phyloP scores from a whole-genome alignment of 2,888 invertebrate species.

The Cantharis lateralis region DNA sequence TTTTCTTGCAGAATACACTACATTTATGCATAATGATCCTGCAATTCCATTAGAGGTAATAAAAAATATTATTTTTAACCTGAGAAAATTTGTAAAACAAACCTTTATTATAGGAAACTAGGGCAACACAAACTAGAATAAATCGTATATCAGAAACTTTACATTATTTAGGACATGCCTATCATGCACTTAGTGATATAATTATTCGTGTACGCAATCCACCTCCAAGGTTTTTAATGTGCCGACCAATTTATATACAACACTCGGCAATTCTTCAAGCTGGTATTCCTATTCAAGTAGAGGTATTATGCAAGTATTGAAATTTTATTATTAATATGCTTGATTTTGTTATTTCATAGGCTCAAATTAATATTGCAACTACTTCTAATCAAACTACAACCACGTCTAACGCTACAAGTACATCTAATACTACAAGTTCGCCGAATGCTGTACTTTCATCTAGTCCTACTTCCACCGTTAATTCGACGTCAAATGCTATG shows the following conservation, averaged over 20 bases:
- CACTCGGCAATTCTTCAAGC: conserved; percentile 69
- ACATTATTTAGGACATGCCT: conserved; percentile 86
- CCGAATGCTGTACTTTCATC: conserved; percentile 27
- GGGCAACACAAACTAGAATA: conserved; percentile 68
- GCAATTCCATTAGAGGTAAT: conserved; percentile 54
- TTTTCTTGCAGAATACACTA: conserved; percentile 66
- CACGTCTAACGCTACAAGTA: conserved; percentile 14
- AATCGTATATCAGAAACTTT: conserved; percentile 79
- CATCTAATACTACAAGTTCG: conserved; percentile 13
- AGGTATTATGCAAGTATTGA: conserved; percentile 47
- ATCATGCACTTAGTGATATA: conserved; percentile 87
- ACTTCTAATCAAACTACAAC: conserved; percentile 25
- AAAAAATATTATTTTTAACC: conserved; percentile 3
- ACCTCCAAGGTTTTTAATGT: conserved; percentile 71
- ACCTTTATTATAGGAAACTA: conserved; percentile 52
- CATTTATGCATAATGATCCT: conserved; percentile 66
- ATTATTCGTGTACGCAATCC: conserved; percentile 71
- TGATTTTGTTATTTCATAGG: conserved; percentile 29
- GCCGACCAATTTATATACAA: conserved; percentile 73
- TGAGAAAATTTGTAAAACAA: conserved; percentile 38
- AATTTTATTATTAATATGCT: background rate
- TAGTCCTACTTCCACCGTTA: conserved; percentile 34
- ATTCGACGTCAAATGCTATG: conserved; percentile 12
- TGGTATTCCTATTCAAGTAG: conserved; percentile 68
- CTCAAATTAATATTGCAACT: conserved; percentile 41